These are phyloP conservation scores for Silurus meridionalis DNA, from an alignment of 2,113 vertebrate species.

Conservation along the genomic window DNA sequence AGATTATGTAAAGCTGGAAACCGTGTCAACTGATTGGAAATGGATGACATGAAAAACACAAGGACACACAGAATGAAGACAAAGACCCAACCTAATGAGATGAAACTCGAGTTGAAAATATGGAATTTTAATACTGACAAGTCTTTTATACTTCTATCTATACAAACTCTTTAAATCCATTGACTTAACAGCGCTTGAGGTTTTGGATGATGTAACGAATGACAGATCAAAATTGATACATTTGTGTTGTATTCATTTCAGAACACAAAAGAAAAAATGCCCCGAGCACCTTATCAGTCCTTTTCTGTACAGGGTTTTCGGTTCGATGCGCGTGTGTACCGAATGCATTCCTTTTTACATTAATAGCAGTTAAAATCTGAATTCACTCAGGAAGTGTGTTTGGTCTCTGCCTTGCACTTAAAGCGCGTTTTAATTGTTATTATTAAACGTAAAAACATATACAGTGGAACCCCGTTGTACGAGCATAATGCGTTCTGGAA, in stretches of 20 bases:
- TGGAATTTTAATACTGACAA: background rate
- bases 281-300: background rate
- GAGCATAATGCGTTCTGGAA: too few species aligned
- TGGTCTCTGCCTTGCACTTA: too few species aligned
- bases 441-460: too few species aligned
- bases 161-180: background rate
- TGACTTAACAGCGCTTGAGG: background rate
- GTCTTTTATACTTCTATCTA: too few species aligned
- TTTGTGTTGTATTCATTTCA: background rate
- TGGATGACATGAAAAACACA: slow-evolving; percentile 50
- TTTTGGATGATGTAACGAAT: background rate
- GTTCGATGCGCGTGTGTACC: too few species aligned
- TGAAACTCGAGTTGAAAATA: background rate
- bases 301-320: too few species aligned
- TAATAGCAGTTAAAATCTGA: too few species aligned
- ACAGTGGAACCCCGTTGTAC: too few species aligned
- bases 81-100: background rate
- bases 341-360: too few species aligned
- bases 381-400: too few species aligned
- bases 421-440: too few species aligned
- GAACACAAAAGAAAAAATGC: background rate
- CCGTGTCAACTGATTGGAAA: slow-evolving; percentile 68
- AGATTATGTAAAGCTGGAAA: slow-evolving; percentile 79
- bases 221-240: background rate
- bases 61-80: slow-evolving; percentile 51